Conservation (phyloP, 2,113 vertebrate genomes). For the Etheostoma spectabile region DNA sequence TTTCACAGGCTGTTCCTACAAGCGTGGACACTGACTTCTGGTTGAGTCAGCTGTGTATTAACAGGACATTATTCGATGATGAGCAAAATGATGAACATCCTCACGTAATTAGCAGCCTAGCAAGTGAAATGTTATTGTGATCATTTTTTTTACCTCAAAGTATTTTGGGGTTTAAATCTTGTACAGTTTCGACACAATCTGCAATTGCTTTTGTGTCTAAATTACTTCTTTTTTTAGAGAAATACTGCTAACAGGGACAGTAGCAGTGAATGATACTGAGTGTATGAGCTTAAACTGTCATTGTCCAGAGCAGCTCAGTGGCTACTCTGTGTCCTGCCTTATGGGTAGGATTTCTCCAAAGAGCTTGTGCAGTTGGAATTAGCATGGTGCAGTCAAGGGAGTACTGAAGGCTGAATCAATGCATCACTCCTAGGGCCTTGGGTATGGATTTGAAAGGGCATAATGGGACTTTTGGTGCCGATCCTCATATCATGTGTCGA, state of each 20-base stretch:
- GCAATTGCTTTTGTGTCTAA: background rate
- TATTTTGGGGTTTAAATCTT: constrained; percentile 6
- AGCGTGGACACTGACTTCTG: constrained; percentile 51
- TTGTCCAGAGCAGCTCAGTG: constrained; percentile 68
- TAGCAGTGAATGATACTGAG: constrained; percentile 36
- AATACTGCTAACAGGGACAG: constrained; percentile 4
- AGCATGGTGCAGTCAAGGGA: constrained; percentile 79
- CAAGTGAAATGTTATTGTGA: background rate
- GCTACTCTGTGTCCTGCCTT: constrained; percentile 67
- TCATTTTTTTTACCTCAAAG: background rate
- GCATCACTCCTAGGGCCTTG: constrained; percentile 83
- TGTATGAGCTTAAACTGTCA: constrained; percentile 54
- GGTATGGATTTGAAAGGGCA: constrained; percentile 77
- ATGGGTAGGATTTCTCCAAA: constrained; percentile 80
- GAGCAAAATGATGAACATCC: constrained; percentile 19
- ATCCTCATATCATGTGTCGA: constrained; percentile 77
- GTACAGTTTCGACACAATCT: background rate
- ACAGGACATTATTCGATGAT: constrained; percentile 42
- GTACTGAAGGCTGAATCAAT: constrained; percentile 84
- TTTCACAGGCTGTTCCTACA: constrained; percentile 67
- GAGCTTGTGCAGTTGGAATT: constrained; percentile 77
- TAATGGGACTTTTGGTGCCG: constrained; percentile 73
- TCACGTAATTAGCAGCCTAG: constrained; percentile 24
- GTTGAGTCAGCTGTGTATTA: constrained; percentile 61
- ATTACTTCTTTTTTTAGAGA: background rate